Percentiles rank a stretch among this genome's conserved stretches.
These are phyloP conservation scores for Poeciliopsis paucimaculata DNA, from an alignment of 2,797 vertebrate genomes.

Conservation along the genomic window DNA sequence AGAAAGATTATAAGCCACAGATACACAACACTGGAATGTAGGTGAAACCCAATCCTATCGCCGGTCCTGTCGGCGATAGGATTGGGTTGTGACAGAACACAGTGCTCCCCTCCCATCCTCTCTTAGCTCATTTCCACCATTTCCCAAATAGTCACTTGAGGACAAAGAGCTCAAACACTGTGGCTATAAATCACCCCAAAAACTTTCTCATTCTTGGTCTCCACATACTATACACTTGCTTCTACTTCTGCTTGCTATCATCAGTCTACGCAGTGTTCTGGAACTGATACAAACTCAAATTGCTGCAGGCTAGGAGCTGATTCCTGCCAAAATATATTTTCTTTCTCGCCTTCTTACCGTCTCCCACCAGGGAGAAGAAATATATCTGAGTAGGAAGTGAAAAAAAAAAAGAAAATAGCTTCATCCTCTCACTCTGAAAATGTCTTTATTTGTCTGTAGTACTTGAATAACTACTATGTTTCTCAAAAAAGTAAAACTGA, in stretches of 20 bases:
- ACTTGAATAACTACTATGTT: neutral
- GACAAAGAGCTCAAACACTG: constrained; percentile 36
- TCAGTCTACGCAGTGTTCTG: constrained; percentile 13
- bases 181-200: constrained; percentile 20
- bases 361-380: constrained; percentile 43
- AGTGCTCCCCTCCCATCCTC: constrained; percentile 24
- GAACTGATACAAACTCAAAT: constrained; percentile 26
- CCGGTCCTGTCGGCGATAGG: constrained; percentile 9
- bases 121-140: constrained; percentile 26
- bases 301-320: constrained; percentile 35
- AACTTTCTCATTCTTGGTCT: constrained; percentile 19
- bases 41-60: constrained; percentile 61
- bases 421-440: constrained; percentile 28
- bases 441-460: neutral
- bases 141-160: constrained; percentile 19
- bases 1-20: constrained; percentile 55
- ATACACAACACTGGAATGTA: constrained; percentile 51
- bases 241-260: constrained; percentile 27
- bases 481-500: neutral
- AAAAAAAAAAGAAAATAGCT: constrained; percentile 24
- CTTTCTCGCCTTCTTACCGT: constrained; percentile 35
- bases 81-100: constrained; percentile 16
- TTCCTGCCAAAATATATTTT: constrained; percentile 33
- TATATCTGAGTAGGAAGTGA: constrained; percentile 35
- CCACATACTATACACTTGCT: constrained; percentile 8